Evolutionary conservation across 2,888 invertebrate species (phyloP).

Genomic region (Noctua janthe): DNA sequence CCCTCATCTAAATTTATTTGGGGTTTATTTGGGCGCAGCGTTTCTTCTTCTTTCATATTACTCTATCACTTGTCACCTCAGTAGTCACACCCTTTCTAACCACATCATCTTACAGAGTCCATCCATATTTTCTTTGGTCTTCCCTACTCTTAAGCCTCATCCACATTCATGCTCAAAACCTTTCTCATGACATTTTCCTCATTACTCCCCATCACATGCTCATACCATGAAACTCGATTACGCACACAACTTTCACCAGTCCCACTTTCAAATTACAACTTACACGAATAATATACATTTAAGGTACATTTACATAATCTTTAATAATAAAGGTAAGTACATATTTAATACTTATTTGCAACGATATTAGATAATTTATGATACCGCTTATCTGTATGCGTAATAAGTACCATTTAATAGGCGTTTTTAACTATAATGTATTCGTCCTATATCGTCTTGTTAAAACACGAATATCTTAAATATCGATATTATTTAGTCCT

Average conservation of each 20-base stretch:
- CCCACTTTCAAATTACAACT: not conserved
- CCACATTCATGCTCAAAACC: not conserved
- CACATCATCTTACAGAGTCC: not conserved
- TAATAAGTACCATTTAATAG: slow-evolving; percentile 39
- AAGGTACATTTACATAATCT: not conserved
- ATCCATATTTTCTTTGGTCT: not conserved
- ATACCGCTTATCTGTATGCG: slow-evolving; percentile 30
- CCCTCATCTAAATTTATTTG: not conserved
- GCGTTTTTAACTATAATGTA: slow-evolving; percentile 19
- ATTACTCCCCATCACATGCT: not conserved
- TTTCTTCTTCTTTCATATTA: not conserved
- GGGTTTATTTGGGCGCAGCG: not conserved
- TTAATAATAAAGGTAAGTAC: not conserved
- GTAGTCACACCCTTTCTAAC: not conserved
- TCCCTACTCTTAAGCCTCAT: not conserved
- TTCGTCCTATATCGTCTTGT: slow-evolving; percentile 37
- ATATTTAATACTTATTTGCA: not conserved
- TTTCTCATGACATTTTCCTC: not conserved
- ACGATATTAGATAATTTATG: slow-evolving; percentile 37
- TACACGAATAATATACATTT: not conserved
- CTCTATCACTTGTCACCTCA: not conserved
- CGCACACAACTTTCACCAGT: not conserved
- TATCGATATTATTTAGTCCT: slow-evolving; percentile 14
- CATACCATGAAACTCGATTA: not conserved
- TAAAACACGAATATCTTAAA: slow-evolving; percentile 9